A percentile compares a stretch with the other conserved stretches of the same genome.
phyloP scores from a whole-genome alignment of 2,113 vertebrate genomes.

The Cyprinus carpio region DNA sequence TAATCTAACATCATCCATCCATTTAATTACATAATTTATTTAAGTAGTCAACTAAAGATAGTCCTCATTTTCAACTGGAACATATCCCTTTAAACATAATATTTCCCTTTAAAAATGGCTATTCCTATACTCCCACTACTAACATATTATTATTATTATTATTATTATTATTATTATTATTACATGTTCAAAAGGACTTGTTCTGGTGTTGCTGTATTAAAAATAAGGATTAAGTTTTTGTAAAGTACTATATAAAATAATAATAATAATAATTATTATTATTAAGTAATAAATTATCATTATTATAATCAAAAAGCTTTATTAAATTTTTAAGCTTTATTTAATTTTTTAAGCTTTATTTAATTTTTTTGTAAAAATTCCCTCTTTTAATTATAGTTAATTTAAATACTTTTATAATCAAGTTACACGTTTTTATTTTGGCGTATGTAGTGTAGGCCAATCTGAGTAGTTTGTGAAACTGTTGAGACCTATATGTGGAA shows the following conservation, averaged over 20 bases:
- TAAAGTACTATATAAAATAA: background rate
- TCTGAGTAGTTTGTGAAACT: background rate
- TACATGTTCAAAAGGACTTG: background rate
- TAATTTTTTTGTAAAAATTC: background rate
- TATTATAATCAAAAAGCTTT: background rate
- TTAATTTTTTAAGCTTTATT: background rate
- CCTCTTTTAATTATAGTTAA: background rate
- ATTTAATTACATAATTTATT: constrained; percentile 3
- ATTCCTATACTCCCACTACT: too few relatives aligned
- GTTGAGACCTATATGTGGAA: too few relatives aligned
- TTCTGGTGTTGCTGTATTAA: background rate
- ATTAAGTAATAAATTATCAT: background rate
- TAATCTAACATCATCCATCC: background rate
- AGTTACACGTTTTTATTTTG: background rate
- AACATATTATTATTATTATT: background rate
- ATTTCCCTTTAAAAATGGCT: too few relatives aligned
- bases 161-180: background rate
- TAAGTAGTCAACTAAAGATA: background rate
- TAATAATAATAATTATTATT: background rate
- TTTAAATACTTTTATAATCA: background rate
- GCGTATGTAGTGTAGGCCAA: background rate
- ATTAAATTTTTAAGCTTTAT: background rate
- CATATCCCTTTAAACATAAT: background rate
- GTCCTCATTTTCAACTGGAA: background rate
- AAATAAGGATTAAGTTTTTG: background rate